Base-by-base conservation (phyloP, 2,797 vertebrate genomes). In the Lutjanus argentimaculatus region DNA sequence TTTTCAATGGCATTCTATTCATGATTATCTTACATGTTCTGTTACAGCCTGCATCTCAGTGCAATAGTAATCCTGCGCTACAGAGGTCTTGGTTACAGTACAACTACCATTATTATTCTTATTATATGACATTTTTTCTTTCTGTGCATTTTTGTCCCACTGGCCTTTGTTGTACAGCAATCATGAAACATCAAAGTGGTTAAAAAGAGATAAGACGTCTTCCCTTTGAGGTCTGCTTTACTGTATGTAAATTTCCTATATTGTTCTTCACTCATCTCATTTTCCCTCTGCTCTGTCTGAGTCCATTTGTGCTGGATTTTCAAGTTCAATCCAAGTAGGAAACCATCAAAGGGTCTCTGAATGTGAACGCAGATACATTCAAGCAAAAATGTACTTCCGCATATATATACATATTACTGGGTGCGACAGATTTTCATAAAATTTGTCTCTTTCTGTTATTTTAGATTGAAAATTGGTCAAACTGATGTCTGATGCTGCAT, bases 111-210 rank as follows among this genome's bases (percentile, higher is more conserved):
- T 67, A 64, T 62, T 67, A 56, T 59, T 63, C 15, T 46, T 68
- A 59, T 75, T 63, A 53, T 14, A 42, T 42, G 36, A 48, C 12
- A 7, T 61, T 40, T 72, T 68, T 49, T 69, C 12, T 51, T 25
- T 21, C 2, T 72, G 1, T 66, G 11, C 16, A 16, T 48, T 68
- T 52, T 84, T 49, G n/a, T 51, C 19, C 25, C 22, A 19, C 61
- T 58, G 36, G n/a, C 17, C 57, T 85, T 56, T 79, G 70, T 77
- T 74, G 72, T 69, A 8, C 19, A 52, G 61, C 59, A 69, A 80
- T 81, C 45, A 67, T 64, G 21, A 77, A 69, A 91, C 80, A 85
- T 85, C 72, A 90, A 84, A 84, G 77, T 46, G 40, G 40, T 64
- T 3, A 42, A 73, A 83, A 84, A 40, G 11, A 51, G 15, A 74